Base-by-base conservation (phyloP, 2,888 invertebrate genomes). In the Drosophila anomalata region DNA sequence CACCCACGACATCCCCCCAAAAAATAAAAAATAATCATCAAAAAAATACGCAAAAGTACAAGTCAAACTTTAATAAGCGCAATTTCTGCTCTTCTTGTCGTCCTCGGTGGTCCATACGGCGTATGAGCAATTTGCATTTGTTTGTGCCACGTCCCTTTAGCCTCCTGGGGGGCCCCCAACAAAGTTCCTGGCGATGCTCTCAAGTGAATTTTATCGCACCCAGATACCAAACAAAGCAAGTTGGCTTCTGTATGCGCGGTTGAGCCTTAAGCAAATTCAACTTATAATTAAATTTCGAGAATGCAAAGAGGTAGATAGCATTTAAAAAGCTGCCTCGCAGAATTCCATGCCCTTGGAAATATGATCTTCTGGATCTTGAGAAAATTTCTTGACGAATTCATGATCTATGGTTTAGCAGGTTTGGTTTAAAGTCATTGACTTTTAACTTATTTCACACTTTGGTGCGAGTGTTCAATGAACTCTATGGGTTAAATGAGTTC, bases 11-110 rank as follows among this genome's bases (percentile, higher is more conserved):
- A 0, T 44, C 20, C 33, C 20, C 51, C 20, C 51, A 22, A 17
- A 20, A 7, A 41, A 41, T 42, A 2, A 51, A 62, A 56, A 17
- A 51, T 42, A 22, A 42, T 47, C 41, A n/a, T 12, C 2, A 39
- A 20, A 42, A 29, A 39, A 24, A 36, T 24, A 55, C 50, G 57
- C 52, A 65, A 76, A 84, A 87, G 77, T 81, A 72, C 73, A 77
- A 85, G 75, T 75, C 79, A 70, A 82, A 82, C 82, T 82, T 87
- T 82, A 87, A 82, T 82, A 82, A 77, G 77, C 86, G 66, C 70
- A 54, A 72, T 81, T 87, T 69, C 52, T 54, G 75, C 31, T 59
- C 48, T 29, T 48, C 60, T 61, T 76, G 61, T 50, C 70, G 66
- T 17, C 50, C 48, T 26, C n/a, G 20, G 9, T 63, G 63, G 67